Evolutionary conservation across 2,113 vertebrate species (phyloP).

Genomic region (Nycticorax nycticorax): DNA sequence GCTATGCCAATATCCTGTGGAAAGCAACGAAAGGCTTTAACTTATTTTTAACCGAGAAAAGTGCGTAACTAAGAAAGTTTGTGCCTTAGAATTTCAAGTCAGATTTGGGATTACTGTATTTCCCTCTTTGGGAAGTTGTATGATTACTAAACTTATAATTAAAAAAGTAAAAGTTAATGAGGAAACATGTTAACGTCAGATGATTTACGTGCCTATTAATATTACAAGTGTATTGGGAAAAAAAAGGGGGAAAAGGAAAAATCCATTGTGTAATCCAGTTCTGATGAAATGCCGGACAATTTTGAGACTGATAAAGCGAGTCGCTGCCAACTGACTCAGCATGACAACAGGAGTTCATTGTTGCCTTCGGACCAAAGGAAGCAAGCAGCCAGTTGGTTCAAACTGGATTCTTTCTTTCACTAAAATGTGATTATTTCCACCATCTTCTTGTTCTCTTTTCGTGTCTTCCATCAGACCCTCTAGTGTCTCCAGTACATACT

Average conservation of each 20-base stretch:
- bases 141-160: conserved; percentile 50
- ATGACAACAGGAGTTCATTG: conserved; percentile 61
- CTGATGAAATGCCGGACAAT: conserved; percentile 56
- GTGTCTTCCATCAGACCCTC: neutral
- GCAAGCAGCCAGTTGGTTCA: conserved; percentile 21
- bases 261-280: conserved; percentile 41
- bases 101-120: conserved; percentile 27
- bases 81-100: conserved; percentile 32
- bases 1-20: conserved; percentile 48
- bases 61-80: neutral
- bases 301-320: conserved; percentile 54
- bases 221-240: conserved; percentile 4
- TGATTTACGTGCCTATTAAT: conserved; percentile 41
- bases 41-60: conserved; percentile 42
- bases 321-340: conserved; percentile 67
- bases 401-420: conserved; percentile 30
- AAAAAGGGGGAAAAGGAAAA: neutral
- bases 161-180: conserved; percentile 61
- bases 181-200: conserved; percentile 5
- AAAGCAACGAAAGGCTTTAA: conserved; percentile 51
- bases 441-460: conserved; percentile 10
- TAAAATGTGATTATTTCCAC: conserved; percentile 33
- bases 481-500: conserved; percentile 13
- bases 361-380: conserved; percentile 45
- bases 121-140: conserved; percentile 44